phyloP scores from a whole-genome alignment of 2,888 invertebrate genomes.

The Neelides folsomi region DNA sequence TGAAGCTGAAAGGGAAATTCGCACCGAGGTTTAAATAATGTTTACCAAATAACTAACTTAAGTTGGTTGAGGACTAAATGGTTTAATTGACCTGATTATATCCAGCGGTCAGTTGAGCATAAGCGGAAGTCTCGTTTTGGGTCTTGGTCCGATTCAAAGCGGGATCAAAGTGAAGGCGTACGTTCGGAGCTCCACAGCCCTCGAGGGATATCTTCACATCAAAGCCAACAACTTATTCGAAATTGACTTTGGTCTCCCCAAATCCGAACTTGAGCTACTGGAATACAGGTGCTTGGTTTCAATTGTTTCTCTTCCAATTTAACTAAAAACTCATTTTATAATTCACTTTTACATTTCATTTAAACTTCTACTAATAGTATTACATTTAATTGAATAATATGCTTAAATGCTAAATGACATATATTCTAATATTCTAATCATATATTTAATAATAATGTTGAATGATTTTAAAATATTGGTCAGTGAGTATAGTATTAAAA shows the following conservation, averaged over 20 bases:
- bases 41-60: neutral
- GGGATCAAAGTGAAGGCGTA: constrained; percentile 74
- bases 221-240: constrained; percentile 54
- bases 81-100: constrained; percentile 10
- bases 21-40: constrained; percentile 58
- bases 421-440: no score
- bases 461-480: no score
- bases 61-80: no score
- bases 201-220: constrained; percentile 59
- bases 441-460: no score
- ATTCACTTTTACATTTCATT: no score
- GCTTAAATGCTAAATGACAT: no score
- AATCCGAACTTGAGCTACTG: constrained; percentile 64
- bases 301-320: no score
- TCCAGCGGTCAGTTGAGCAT: constrained; percentile 68
- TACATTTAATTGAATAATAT: no score
- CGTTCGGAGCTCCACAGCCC: constrained; percentile 68
- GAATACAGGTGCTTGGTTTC: constrained; percentile 25
- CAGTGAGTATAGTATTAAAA: no score
- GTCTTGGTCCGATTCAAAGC: constrained; percentile 62
- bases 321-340: no score
- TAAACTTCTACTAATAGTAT: no score
- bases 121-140: constrained; percentile 70
- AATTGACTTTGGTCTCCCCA: constrained; percentile 64
- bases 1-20: constrained; percentile 65